Conservation (phyloP, 2,113 vertebrate species). For the Seriola quinqueradiata region DNA sequence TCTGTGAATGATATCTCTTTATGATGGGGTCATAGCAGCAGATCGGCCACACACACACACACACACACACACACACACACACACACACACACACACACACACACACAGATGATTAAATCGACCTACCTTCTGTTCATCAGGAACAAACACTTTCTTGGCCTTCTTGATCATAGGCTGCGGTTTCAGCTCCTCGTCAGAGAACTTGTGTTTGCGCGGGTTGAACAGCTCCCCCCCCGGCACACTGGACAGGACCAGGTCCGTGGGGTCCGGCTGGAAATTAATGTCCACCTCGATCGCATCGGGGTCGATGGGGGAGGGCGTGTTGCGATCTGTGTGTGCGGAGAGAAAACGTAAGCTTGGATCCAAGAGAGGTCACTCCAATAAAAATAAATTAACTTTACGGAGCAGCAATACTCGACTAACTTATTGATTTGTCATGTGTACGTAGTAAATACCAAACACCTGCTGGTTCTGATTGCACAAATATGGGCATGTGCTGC, state of each 20-base stretch:
- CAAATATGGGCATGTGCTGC: not conserved
- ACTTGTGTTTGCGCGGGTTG: conserved; percentile 97
- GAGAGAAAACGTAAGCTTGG: not conserved
- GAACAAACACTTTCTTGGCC: conserved; percentile 97
- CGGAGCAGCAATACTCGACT: not conserved
- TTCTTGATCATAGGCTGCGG: conserved; percentile 99
- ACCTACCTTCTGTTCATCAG: conserved; percentile 93
- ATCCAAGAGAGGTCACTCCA: not conserved
- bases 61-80: no score
- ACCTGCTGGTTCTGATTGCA: not conserved
- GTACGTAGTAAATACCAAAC: not conserved
- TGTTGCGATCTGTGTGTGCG: conserved; percentile 70
- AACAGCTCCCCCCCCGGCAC: conserved; percentile 98
- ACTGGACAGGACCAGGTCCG: conserved; percentile 96
- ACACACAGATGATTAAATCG: not conserved
- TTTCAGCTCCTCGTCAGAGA: conserved; percentile 96
- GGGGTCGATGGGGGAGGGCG: conserved; percentile 90
- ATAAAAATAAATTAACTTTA: not conserved
- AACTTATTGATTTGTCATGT: not conserved
- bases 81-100: no score
- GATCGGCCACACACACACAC: not conserved
- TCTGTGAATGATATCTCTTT: no score
- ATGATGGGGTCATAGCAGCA: not conserved
- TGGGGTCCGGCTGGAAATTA: conserved; percentile 96
- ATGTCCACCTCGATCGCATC: conserved; percentile 94